phyloP scores from a whole-genome alignment of 2,888 invertebrate genomes.

The Drosophila quinaria region DNA sequence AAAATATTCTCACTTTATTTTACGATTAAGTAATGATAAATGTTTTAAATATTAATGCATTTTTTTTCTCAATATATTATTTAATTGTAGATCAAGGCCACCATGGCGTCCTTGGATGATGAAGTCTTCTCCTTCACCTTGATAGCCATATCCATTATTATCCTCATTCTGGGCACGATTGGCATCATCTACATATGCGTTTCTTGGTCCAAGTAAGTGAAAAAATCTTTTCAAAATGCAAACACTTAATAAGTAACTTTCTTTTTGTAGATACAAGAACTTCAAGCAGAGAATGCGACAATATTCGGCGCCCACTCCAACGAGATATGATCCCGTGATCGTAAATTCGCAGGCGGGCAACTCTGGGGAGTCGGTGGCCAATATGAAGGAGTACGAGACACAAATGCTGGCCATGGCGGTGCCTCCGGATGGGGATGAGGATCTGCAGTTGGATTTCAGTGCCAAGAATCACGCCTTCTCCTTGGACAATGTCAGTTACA shows the following conservation, averaged over 20 bases:
- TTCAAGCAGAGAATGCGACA: constrained; percentile 94
- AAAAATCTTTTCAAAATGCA: too few species aligned
- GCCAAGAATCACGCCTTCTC: constrained; percentile 95
- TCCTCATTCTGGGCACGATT: constrained; percentile 93
- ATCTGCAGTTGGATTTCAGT: constrained; percentile 94
- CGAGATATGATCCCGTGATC: constrained; percentile 90
- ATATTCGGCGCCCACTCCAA: constrained; percentile 89
- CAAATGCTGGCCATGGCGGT: constrained; percentile 97
- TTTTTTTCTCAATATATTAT: not conserved
- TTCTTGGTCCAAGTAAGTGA: constrained; percentile 94
- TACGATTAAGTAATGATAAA: too few species aligned
- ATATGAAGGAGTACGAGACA: constrained; percentile 97
- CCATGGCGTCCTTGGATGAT: constrained; percentile 87
- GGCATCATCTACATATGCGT: constrained; percentile 97
- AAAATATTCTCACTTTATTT: too few species aligned
- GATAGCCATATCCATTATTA: constrained; percentile 95
- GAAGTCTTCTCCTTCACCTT: constrained; percentile 95
- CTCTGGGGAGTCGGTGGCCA: constrained; percentile 86
- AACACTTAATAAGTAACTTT: not conserved
- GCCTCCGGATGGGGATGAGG: constrained; percentile 93
- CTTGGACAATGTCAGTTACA: constrained; percentile 95
- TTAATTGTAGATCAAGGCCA: constrained; percentile 85
- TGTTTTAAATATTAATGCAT: too few species aligned
- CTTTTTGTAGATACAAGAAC: constrained; percentile 90
- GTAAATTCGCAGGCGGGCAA: constrained; percentile 86